Conservation (phyloP, 2,888 invertebrate species). For the Crematogaster levior region DNA sequence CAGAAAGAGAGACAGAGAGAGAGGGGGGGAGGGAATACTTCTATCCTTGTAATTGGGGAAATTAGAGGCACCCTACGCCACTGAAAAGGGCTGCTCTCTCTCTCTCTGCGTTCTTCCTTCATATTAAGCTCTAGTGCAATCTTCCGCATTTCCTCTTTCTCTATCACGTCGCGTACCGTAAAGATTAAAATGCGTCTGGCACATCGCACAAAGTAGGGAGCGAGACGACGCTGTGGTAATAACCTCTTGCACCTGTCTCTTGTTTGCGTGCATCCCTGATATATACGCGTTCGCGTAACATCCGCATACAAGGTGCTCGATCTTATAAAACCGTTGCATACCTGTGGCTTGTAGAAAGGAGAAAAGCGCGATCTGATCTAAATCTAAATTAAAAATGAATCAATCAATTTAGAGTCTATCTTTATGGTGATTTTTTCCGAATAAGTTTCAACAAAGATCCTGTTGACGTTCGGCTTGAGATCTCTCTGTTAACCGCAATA, state of each 20-base stretch:
- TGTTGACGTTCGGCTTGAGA: not conserved
- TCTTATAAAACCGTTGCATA: slow-evolving; percentile 4
- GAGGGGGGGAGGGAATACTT: not conserved
- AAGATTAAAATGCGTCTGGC: slow-evolving; percentile 79
- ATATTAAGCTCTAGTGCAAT: slow-evolving; percentile 53
- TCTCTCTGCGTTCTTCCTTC: slow-evolving; percentile 55
- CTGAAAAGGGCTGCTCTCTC: slow-evolving; percentile 55
- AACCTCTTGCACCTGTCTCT: slow-evolving; percentile 74
- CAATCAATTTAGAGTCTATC: not conserved
- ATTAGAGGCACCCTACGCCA: slow-evolving; percentile 44
- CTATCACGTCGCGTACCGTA: slow-evolving; percentile 58
- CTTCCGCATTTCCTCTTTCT: slow-evolving; percentile 54
- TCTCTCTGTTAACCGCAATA: no score
- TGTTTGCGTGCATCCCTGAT: slow-evolving; percentile 60
- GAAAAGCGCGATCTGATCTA: not conserved
- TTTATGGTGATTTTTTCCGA: not conserved
- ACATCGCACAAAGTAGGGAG: slow-evolving; percentile 57
- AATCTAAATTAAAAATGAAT: not conserved
- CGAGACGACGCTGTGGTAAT: slow-evolving; percentile 68
- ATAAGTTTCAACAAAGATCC: not conserved
- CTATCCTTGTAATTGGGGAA: slow-evolving; percentile 39
- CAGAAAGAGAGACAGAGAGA: no score
- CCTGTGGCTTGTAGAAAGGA: no score
- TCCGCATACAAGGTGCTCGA: slow-evolving; percentile 10
- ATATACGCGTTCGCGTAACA: not conserved